Evolutionary conservation across 2,797 vertebrate genomes (phyloP).

Genomic region (Syncerus caffer): DNA sequence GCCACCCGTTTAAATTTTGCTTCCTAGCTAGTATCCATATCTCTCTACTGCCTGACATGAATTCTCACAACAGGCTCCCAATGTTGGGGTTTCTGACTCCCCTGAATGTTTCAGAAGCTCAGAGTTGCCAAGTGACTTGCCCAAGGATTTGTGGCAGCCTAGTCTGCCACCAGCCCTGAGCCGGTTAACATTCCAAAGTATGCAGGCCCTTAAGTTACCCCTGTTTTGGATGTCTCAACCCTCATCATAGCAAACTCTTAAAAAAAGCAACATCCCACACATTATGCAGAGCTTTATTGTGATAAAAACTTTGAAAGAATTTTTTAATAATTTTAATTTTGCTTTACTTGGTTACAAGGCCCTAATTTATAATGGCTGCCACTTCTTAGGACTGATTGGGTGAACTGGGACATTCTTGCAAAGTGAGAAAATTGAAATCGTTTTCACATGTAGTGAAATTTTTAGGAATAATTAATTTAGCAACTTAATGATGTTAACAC

Average conservation of each 20-base stretch:
- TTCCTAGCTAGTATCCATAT: neutral
- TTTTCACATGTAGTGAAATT: constrained; percentile 53
- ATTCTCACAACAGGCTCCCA: neutral
- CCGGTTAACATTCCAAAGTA: neutral
- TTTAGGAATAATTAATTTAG: constrained; percentile 54
- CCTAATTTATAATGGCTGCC: constrained; percentile 11
- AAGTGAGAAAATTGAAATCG: constrained; percentile 60
- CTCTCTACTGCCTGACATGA: neutral
- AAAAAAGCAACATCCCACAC: neutral
- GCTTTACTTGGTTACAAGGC: neutral
- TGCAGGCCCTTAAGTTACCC: no score
- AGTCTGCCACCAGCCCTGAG: neutral
- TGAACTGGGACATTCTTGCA: constrained; percentile 51
- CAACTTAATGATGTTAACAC: constrained; percentile 55
- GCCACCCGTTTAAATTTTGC: neutral
- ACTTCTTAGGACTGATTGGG: constrained; percentile 18
- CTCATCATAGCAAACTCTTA: neutral
- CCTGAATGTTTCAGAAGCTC: neutral
- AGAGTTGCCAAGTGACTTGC: neutral
- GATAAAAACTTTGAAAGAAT: neutral
- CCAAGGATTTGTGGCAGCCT: no score
- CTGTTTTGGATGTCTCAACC: neutral
- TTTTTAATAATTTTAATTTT: constrained; percentile 11
- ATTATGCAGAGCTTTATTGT: neutral
- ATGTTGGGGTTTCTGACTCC: neutral